A percentile compares a stretch with the other conserved stretches of the same genome.
These are phyloP conservation scores for Microctenopoma stevenorrisi DNA, from an alignment of 2,797 vertebrate species.

Conservation along the genomic window DNA sequence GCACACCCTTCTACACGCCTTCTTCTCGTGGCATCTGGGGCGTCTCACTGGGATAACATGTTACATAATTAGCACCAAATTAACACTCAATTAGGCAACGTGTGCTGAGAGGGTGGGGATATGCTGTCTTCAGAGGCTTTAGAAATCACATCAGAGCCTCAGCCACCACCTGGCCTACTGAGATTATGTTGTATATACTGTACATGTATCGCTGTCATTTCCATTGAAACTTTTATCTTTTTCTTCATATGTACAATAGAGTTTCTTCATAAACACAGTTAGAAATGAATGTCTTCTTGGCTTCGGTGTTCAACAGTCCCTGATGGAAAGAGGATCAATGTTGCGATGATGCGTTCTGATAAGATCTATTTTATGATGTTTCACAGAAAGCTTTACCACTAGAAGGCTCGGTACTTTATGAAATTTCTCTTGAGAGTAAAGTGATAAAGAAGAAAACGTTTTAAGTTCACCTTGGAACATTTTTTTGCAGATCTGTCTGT, in stretches of 20 bases:
- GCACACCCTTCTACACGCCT: constrained; percentile 56
- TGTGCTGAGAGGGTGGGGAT: constrained; percentile 72
- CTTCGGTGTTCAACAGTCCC: constrained; percentile 4
- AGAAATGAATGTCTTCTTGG: not conserved
- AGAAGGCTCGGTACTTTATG: constrained; percentile 20
- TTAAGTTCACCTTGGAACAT: constrained; percentile 26
- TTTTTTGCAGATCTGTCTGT: constrained; percentile 2
- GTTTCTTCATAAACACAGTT: constrained; percentile 7
- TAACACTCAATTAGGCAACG: constrained; percentile 81
- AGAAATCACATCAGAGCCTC: constrained; percentile 64
- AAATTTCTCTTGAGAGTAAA: constrained; percentile 24
- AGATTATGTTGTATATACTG: constrained; percentile 39
- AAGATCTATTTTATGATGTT: constrained; percentile 37
- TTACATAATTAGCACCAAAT: constrained; percentile 84
- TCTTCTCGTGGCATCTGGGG: constrained; percentile 75
- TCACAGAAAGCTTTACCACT: constrained; percentile 39
- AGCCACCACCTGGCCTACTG: constrained; percentile 60
- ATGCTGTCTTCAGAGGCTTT: constrained; percentile 68
- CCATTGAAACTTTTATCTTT: constrained; percentile 21
- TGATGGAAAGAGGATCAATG: not conserved
- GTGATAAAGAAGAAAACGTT: constrained; percentile 23
- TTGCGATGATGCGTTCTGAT: constrained; percentile 19
- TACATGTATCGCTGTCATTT: constrained; percentile 6
- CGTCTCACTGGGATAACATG: constrained; percentile 73
- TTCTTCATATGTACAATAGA: constrained; percentile 8